Evolutionary conservation across 2,888 invertebrate genomes (phyloP), one percentile per base, ranked within the genome.

Genomic region (Ramazzottius varieornatus): DNA sequence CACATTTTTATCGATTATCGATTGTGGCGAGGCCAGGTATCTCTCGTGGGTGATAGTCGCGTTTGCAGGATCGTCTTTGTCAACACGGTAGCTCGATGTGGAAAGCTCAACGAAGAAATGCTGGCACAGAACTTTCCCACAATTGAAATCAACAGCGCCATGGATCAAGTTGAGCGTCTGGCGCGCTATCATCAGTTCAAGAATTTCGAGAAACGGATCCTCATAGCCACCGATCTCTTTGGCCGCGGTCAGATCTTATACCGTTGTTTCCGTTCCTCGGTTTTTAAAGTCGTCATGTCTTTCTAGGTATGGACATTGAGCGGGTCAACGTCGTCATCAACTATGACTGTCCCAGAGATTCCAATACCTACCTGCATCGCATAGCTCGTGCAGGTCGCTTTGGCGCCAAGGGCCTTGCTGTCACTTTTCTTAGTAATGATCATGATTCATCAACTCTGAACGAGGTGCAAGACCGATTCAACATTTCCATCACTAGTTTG

Each of bases 291-390:
- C 24, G 20, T 54, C 24, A 13, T 24, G 13, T 24, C 24, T 54
- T 29, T 54, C 13, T 54, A 54, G 54, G 54, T n/a, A 54, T 54
- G 54, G 54, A 54, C 29, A 54, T 54, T 29, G 20, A 54, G 54
- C 8, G 29, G 4, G 54, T 54, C n/a, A 54, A 54, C 29, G 29
- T 54, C n/a, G 54, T 54, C 4, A 54, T 54, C 29, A 54, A 54
- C 29, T 54, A 54, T 24, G 54, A 54, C 24, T 54, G 54, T 29
- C 54, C 54, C 20, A 54, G 4, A 4, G 29, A 54, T 24, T 8
- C 54, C n/a, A 24, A 54, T 24, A 16, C 20, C n/a, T 54, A 54
- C 29, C 29, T 54, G 54, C 54, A 54, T 24, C 54, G 54, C 13
- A 54, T 54, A 16, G 54, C 54, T 54, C 54, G 54, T 4, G 54